These are phyloP conservation scores for Sternotherus odoratus DNA, from an alignment of 2,797 vertebrate genomes.

Conservation along the genomic window DNA sequence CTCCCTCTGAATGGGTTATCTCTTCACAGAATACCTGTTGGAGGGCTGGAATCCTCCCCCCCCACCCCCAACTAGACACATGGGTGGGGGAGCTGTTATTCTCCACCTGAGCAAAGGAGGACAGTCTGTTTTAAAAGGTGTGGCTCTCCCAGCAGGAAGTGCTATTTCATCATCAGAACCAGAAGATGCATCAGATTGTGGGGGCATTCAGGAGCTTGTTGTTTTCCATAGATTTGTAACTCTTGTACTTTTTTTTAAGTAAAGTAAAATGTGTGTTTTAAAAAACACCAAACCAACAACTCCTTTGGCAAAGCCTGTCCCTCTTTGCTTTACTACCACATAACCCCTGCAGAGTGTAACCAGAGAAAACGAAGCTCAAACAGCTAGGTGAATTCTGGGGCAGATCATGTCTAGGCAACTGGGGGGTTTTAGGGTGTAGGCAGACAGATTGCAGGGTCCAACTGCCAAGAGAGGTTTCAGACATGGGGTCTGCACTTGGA, in stretches of 20 bases:
- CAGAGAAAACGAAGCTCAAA: background rate
- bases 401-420: background rate
- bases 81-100: background rate
- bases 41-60: background rate
- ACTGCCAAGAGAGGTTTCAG: background rate
- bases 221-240: background rate
- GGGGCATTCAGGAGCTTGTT: background rate
- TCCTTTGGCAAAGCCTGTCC: background rate
- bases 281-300: too few relatives aligned
- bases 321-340: background rate
- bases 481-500: background rate
- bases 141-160: accelerated
- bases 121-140: background rate
- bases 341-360: accelerated
- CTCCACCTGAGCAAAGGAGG: background rate
- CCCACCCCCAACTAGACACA: background rate
- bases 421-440: background rate
- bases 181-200: background rate
- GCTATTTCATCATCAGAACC: background rate
- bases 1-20: background rate
- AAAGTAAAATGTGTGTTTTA: background rate
- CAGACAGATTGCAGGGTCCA: background rate
- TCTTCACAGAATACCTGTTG: background rate
- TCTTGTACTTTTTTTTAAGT: background rate
- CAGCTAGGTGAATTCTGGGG: background rate